phyloP scores from a whole-genome alignment of 1,140 invertebrate genomes.

The Drosophila grimshawi region DNA sequence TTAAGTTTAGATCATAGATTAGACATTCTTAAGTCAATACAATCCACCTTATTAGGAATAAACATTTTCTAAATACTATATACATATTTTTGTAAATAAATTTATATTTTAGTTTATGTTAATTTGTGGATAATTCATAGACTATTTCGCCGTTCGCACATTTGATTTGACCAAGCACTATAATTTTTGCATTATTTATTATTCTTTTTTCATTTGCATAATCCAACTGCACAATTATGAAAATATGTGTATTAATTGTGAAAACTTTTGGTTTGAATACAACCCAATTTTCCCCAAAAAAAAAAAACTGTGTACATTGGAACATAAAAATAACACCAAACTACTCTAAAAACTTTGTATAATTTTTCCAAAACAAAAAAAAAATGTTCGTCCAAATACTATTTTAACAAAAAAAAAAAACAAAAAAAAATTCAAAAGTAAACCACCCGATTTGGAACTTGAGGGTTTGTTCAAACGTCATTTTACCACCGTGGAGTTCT shows the following conservation, averaged over 20 bases:
- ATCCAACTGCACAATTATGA: slow-evolving; percentile 58
- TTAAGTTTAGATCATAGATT: slow-evolving; percentile 15
- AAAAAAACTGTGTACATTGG: slow-evolving; percentile 64
- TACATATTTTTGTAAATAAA: slow-evolving; percentile 11
- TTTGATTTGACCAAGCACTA: slow-evolving; percentile 31
- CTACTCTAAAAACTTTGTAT: slow-evolving; percentile 76
- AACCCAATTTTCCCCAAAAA: slow-evolving; percentile 48
- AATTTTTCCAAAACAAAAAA: slow-evolving; percentile 61
- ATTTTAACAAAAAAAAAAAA: slow-evolving; percentile 22
- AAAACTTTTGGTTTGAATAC: slow-evolving; percentile 61
- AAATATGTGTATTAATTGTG: slow-evolving; percentile 59
- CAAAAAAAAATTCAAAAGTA: slow-evolving; percentile 86
- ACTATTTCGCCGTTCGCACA: slow-evolving; percentile 19
- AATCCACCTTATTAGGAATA: neutral
- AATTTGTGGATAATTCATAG: slow-evolving; percentile 9
- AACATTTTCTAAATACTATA: neutral
- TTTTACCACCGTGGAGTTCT: slow-evolving; percentile 99
- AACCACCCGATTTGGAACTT: slow-evolving; percentile 98
- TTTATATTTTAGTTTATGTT: slow-evolving; percentile 15
- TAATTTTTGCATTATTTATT: slow-evolving; percentile 42
- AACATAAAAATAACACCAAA: slow-evolving; percentile 56
- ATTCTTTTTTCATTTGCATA: slow-evolving; percentile 67
- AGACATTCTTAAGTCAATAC: slow-evolving; percentile 16
- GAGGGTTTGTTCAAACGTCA: slow-evolving; percentile 99
- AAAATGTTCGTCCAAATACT: slow-evolving; percentile 24